Base-by-base conservation (phyloP, 2,797 vertebrate species). In the Tolypeutes matacus region DNA sequence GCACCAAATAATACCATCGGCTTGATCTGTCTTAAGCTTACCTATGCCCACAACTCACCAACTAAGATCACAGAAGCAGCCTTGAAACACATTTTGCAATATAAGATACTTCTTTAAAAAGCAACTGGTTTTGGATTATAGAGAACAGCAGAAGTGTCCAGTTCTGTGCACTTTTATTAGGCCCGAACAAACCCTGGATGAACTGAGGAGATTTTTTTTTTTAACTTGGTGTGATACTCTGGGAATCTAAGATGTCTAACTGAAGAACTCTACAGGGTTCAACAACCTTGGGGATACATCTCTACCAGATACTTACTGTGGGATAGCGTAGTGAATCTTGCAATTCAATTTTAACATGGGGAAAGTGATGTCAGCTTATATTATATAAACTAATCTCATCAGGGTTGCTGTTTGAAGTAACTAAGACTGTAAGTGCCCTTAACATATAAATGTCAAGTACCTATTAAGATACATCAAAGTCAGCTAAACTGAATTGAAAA, bases 401-500 rank as follows among this genome's bases (percentile, higher is more conserved):
- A 92, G 81, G 18, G 36, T 65, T 60, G 53, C 80, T 77, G 21
- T 85, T 80, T 46, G 13, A 93, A 93, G 36, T 58, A 91, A 93
- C 34, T 51, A 89, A 86, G 46, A 29, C 36, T 36, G 0, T 36
- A 78, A 91, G 85, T 34, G n/a, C 53, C 76, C 82, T 97, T 86
- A 90, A 67, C n/a, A 20, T 42, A 25, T n/a, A 94, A 97, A 96
- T 95, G 83, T 95, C 80, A 96, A 95, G 83, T 80, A 64, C 39
- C 84, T 92, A 72, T 89, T 58, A 93, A 75, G 21, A 73, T 64
- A 25, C 4, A 83, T 77, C 62, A 76, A 67, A 51, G 65, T 86
- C 29, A 29, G 78, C 31, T 75, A 27, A 46, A 34, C 3, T 29
- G 51, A 90, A 53, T 80, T 95, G 46, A 84, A 91, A 81, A 84